Evolutionary conservation across 2,113 vertebrate species (phyloP).

Genomic region (Rhabdornis inornatus): DNA sequence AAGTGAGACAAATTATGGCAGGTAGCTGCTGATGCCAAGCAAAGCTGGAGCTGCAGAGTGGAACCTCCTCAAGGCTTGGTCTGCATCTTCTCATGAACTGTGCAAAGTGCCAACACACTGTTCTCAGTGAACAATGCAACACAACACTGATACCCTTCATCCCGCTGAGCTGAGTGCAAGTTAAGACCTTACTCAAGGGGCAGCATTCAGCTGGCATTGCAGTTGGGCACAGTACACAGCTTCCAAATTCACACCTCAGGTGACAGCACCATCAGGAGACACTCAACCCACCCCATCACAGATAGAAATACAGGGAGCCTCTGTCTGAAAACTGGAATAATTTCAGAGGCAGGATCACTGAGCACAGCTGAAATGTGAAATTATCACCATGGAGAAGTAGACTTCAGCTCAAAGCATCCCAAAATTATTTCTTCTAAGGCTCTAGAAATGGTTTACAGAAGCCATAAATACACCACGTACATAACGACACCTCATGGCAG

Average conservation of each 20-base stretch:
- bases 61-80: background rate
- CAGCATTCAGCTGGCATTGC: rapidly evolving
- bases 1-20: background rate
- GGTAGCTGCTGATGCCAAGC: background rate
- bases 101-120: background rate
- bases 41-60: background rate
- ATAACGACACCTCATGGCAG: background rate
- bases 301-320: background rate
- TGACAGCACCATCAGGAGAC: background rate
- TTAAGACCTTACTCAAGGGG: background rate
- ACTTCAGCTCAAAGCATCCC: background rate
- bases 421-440: background rate
- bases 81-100: background rate
- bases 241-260: background rate
- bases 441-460: background rate
- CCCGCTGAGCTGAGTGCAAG: background rate
- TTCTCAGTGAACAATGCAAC: background rate
- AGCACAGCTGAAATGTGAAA: background rate
- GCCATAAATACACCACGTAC: background rate
- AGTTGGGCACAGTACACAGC: background rate
- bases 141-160: background rate
- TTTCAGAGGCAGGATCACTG: rapidly evolving
- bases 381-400: slow-evolving; percentile 16
- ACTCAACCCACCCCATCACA: background rate
- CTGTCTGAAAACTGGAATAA: background rate